Evolutionary conservation across 1,140 invertebrate species (phyloP).

Genomic region (Drosophila teissieri): DNA sequence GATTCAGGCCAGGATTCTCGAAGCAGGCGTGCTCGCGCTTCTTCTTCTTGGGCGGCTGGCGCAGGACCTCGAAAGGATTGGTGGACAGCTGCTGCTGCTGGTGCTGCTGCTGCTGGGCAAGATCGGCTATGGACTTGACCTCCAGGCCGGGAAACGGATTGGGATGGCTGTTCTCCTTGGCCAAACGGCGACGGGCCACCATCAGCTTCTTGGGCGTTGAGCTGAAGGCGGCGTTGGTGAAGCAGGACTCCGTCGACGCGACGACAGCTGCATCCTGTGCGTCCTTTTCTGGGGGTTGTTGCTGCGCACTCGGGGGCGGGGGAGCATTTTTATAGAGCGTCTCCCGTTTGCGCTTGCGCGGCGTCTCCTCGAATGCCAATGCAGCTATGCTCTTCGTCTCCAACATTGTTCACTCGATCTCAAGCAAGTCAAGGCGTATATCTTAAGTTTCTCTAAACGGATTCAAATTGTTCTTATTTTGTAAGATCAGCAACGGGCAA

Average conservation of each 20-base stretch:
- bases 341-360: conserved; percentile 79
- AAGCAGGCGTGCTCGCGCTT: conserved; percentile 78
- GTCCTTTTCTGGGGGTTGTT: conserved; percentile 22
- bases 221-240: conserved; percentile 79
- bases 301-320: conserved; percentile 33
- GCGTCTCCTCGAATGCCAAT: conserved; percentile 64
- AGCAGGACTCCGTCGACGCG: conserved; percentile 54
- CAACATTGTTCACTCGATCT: conserved; percentile 35
- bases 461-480: not conserved
- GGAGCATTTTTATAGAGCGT: conserved; percentile 5
- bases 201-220: conserved; percentile 76
- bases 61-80: conserved; percentile 81
- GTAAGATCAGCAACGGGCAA: conserved; percentile 1
- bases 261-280: conserved; percentile 43
- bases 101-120: conserved; percentile 29
- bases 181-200: conserved; percentile 55
- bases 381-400: conserved; percentile 72
- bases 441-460: not conserved
- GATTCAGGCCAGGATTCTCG: conserved; percentile 80
- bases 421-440: not conserved
- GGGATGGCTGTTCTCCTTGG: conserved; percentile 55
- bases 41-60: conserved; percentile 81
- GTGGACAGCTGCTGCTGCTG: conserved; percentile 12
- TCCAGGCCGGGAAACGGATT: conserved; percentile 69
- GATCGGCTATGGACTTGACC: conserved; percentile 76